These are phyloP conservation scores for Lanistes nyassanus DNA, from an alignment of 1,140 invertebrate species.

Conservation along the genomic window DNA sequence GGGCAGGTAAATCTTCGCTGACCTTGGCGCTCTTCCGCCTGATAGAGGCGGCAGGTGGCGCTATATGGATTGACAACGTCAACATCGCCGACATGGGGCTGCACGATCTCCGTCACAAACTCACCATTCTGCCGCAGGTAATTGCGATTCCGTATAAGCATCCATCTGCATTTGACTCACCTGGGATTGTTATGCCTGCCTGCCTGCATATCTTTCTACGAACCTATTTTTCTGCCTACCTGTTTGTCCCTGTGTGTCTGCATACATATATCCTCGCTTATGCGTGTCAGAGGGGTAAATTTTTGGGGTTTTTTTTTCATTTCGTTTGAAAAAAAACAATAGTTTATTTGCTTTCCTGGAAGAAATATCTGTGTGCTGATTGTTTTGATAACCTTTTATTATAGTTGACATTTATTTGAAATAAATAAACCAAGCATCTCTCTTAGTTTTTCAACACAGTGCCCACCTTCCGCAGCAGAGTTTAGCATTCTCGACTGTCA, in stretches of 20 bases:
- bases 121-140: conserved; percentile 33
- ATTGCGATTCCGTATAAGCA: not conserved
- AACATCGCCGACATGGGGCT: conserved; percentile 29
- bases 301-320: no score
- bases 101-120: conserved; percentile 21
- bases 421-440: no score
- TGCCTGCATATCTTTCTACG: not conserved
- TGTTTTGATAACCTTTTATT: no score
- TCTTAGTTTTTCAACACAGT: no score
- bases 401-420: no score
- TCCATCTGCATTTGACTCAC: not conserved
- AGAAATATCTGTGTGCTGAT: no score
- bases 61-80: conserved; percentile 29
- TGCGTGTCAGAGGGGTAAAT: no score
- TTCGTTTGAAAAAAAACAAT: no score
- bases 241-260: not conserved
- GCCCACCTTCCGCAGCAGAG: no score
- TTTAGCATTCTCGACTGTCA: no score
- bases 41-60: conserved; percentile 20
- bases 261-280: not conserved
- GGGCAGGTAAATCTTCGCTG: conserved; percentile 33
- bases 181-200: not conserved
- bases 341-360: no score
- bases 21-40: conserved; percentile 30
- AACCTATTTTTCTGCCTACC: not conserved